A percentile compares a stretch with the other conserved stretches of the same genome.
Evolutionary conservation across 2,888 invertebrate genomes (phyloP).

Genomic region (Tiliacea citrago): DNA sequence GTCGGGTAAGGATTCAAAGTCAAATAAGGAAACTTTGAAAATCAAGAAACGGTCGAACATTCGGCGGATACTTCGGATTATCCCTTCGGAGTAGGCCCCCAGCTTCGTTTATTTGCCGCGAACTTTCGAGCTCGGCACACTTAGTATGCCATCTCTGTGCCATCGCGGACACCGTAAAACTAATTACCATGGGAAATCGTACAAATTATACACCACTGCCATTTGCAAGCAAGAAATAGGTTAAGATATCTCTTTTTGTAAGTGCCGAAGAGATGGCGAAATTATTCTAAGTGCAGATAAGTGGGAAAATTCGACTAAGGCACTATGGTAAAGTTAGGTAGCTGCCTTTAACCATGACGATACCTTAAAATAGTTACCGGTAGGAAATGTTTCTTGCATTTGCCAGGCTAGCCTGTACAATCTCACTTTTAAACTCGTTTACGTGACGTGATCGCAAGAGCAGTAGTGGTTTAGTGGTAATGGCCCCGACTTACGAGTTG

Average conservation of each 20-base stretch:
- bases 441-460: neutral
- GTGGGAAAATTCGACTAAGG: neutral
- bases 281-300: slow-evolving; percentile 13
- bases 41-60: too few species aligned
- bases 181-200: slow-evolving; percentile 58
- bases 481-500: too few species aligned
- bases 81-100: too few species aligned
- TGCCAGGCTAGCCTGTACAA: neutral
- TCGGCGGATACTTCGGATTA: too few species aligned
- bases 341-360: neutral
- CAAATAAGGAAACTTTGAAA: too few species aligned
- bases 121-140: slow-evolving; percentile 58
- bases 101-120: slow-evolving; percentile 40
- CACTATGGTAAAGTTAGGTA: neutral
- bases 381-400: neutral
- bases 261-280: slow-evolving; percentile 18
- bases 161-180: slow-evolving; percentile 57
- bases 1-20: too few species aligned
- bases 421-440: neutral
- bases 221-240: slow-evolving; percentile 40
- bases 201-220: slow-evolving; percentile 58
- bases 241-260: slow-evolving; percentile 40
- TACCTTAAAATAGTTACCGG: neutral
- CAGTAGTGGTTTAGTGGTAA: too few species aligned
- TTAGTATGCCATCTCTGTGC: slow-evolving; percentile 56